Percentiles rank a stretch among this genome's conserved stretches.
Conservation (phyloP, 2,113 vertebrate species). For the Nothoprocta pentlandii region DNA sequence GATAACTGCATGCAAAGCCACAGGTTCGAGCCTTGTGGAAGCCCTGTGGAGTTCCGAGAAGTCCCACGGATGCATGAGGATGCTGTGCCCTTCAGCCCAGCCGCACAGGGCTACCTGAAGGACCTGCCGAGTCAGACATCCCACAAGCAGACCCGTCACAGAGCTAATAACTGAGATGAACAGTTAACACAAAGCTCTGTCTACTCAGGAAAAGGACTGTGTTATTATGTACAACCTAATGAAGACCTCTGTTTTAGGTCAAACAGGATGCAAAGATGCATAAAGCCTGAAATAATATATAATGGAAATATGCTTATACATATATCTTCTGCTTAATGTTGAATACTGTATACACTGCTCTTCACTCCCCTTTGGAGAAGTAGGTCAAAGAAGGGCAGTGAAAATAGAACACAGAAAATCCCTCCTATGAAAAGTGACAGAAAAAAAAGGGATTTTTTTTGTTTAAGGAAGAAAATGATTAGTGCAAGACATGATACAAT, state of each 20-base stretch:
- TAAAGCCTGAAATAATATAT: neutral
- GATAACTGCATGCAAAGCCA: neutral
- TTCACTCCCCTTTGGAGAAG: neutral
- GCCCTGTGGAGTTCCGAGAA: neutral
- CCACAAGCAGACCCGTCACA: neutral
- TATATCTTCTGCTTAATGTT: neutral
- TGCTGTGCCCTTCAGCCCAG: neutral
- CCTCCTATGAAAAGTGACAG: neutral
- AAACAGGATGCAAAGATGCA: neutral
- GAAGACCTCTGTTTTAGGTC: neutral
- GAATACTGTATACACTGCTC: neutral
- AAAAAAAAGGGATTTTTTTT: neutral
- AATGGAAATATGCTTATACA: neutral
- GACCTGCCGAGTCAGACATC: neutral
- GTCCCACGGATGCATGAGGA: neutral
- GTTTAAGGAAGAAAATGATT: neutral
- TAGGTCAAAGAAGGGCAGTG: conserved; percentile 43
- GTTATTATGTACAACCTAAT: neutral
- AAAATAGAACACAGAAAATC: conserved; percentile 40
- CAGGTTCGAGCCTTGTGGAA: neutral
- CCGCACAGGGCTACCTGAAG: neutral
- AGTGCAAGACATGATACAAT: neutral
- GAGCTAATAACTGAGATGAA: neutral
- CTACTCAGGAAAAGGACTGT: neutral
- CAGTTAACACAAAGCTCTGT: neutral